Evolutionary conservation across 2,888 invertebrate genomes (phyloP).

Genomic region (Parascotia fuliginaria): DNA sequence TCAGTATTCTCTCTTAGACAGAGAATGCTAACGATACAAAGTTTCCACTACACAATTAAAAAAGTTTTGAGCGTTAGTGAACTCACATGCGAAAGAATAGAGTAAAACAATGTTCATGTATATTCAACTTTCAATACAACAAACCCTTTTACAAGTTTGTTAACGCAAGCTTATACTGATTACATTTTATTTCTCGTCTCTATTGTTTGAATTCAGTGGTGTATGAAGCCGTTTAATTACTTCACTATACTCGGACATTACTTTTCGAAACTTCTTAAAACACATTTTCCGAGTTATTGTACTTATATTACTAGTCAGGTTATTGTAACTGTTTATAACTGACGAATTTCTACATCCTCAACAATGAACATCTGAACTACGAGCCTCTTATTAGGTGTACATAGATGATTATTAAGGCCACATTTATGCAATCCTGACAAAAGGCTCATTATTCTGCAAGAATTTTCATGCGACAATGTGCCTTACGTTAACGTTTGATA

Average conservation of each 20-base stretch:
- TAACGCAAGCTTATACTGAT: slow-evolving; percentile 18
- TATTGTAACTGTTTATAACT: too few species aligned
- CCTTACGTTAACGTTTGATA: too few species aligned
- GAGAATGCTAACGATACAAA: neutral
- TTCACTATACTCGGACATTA: slow-evolving; percentile 6
- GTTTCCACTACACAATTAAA: neutral
- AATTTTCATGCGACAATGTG: too few species aligned
- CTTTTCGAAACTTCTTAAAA: slow-evolving; percentile 5
- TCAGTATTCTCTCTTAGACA: too few species aligned
- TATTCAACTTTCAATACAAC: slow-evolving; percentile 34
- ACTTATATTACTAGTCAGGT: neutral
- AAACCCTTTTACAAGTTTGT: slow-evolving; percentile 31
- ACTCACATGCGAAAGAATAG: neutral
- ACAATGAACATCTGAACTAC: too few species aligned
- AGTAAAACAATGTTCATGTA: slow-evolving; percentile 10
- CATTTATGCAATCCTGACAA: neutral
- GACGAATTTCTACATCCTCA: too few species aligned
- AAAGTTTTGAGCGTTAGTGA: neutral
- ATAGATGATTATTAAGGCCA: too few species aligned
- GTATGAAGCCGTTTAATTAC: slow-evolving; percentile 9
- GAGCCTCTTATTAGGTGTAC: too few species aligned
- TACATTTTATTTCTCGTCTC: slow-evolving; percentile 11
- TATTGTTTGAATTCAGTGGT: slow-evolving; percentile 27
- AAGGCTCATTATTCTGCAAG: neutral
- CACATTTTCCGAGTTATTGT: slow-evolving; percentile 1